Evolutionary conservation across 35 echinoderm and acorn worm species (phyloP), one percentile per base, ranked within the genome.

Genomic region (Patiria miniata): DNA sequence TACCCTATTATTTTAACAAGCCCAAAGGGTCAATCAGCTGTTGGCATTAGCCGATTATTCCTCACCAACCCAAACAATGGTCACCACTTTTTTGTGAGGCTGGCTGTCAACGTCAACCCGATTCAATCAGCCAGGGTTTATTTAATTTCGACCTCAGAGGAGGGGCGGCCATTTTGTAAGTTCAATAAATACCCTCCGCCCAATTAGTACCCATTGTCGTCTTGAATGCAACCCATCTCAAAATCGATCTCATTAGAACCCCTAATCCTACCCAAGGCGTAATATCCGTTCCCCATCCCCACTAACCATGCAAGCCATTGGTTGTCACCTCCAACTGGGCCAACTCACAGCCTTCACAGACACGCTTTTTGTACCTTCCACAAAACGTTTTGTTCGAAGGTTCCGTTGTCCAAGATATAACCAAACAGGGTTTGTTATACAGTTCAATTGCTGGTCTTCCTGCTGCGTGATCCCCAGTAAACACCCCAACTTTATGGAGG

Each of bases 91-190:
- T 47, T 47, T 12, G 42, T 4, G 42, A 12, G 42, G 42, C 26
- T 32, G 26, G 21, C 65, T 73, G 23, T 73, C 65, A 73, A 32
- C 65, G 65, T 73, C 65, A 26, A 30, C 65, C 26, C 65, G 34
- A 73, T 73, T 34, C 34, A 32, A 73, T 36, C 26, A 30, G 34
- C 65, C 19, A 73, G 34, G 65, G 65, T 73, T 73, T 73, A 73
- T 73, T 73, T 73, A 73, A 73, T 73, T 73, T 73, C 65, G 7
- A 36, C 65, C 23, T 2, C 65, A 73, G 29, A 36, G 65, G 65
- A 73, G 65, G 65, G 26, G 65, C 65, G 65, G 65, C 65, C 65
- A 73, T 73, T 73, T 73, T 73, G 65, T 73, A 32, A 73, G 65
- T 26, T 73, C 65, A 73, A 73, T 73, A 73, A 73, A 73, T 73